A percentile compares a stretch with the other conserved stretches of the same genome.
phyloP scores from a whole-genome alignment of 2,797 vertebrate species.

The Hybognathus amarus region DNA sequence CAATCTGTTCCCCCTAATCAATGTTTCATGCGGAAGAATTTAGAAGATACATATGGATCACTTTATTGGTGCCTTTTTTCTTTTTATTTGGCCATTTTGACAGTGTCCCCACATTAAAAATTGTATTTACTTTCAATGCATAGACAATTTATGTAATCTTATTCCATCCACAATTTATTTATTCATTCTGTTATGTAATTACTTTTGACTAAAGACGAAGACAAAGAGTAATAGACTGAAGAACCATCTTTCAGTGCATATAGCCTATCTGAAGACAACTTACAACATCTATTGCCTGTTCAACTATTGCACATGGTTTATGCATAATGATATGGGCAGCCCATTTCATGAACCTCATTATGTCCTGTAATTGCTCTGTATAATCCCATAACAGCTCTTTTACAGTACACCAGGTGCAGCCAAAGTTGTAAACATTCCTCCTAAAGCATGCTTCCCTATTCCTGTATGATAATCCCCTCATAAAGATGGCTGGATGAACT shows the following conservation, averaged over 20 bases:
- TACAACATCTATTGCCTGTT: neutral
- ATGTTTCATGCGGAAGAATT: neutral
- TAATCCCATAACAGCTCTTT: neutral
- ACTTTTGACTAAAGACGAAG: neutral
- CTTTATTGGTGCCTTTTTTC: neutral
- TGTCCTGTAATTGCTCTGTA: neutral
- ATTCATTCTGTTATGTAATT: neutral
- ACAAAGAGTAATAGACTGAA: neutral
- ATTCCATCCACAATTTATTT: neutral
- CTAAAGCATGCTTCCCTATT: neutral
- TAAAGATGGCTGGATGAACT: conserved; percentile 16
- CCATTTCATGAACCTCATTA: conserved; percentile 22
- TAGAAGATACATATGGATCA: neutral
- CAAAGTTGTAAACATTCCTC: conserved; percentile 21
- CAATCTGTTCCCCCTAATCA: neutral
- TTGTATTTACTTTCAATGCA: neutral
- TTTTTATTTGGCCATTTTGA: neutral
- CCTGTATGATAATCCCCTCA: neutral
- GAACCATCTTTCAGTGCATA: conserved; percentile 10
- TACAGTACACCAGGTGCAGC: neutral
- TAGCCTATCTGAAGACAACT: neutral
- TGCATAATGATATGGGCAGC: neutral
- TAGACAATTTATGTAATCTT: neutral
- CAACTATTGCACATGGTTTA: neutral
- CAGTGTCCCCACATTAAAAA: neutral